Conservation (phyloP, 2,113 vertebrate species). For the Lampris megalopsis region DNA sequence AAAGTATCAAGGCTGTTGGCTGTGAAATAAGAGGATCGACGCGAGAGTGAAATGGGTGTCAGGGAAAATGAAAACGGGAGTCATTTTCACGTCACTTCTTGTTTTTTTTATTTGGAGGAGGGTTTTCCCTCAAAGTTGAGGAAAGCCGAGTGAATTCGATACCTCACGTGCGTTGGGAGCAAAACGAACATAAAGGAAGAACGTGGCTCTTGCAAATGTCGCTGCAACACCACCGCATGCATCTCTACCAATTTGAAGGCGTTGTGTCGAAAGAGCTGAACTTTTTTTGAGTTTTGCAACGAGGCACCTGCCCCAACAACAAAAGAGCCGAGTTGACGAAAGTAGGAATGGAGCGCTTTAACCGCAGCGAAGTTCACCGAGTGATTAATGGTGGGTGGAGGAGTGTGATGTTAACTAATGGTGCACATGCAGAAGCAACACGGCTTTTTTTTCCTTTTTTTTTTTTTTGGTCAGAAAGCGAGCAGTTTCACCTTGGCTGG, state of each 20-base stretch:
- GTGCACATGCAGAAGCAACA: neutral
- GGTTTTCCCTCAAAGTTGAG: slow-evolving; percentile 18
- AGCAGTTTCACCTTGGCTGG: slow-evolving; percentile 9
- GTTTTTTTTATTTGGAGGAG: slow-evolving; percentile 16
- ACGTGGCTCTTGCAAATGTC: no score
- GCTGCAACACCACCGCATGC: no score
- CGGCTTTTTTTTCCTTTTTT: neutral
- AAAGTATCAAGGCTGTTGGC: slow-evolving; percentile 18
- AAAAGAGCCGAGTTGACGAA: slow-evolving; percentile 38
- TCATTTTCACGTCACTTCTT: slow-evolving; percentile 10
- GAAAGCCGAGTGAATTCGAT: neutral
- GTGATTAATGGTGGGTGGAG: slow-evolving; percentile 30
- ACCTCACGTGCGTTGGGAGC: no score
- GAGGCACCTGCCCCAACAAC: slow-evolving; percentile 17
- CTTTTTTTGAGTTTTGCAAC: slow-evolving; percentile 18
- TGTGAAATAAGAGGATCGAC: slow-evolving; percentile 31
- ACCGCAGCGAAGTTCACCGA: slow-evolving; percentile 27
- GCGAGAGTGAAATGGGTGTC: neutral
- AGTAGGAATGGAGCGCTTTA: slow-evolving; percentile 5
- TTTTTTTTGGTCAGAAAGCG: neutral
- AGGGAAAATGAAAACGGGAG: neutral
- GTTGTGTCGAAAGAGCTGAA: no score
- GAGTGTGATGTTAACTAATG: neutral
- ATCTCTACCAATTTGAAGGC: no score
- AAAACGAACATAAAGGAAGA: no score